Evolutionary conservation across 2,113 vertebrate species (phyloP).

Genomic region (Nannobrachium achirus): DNA sequence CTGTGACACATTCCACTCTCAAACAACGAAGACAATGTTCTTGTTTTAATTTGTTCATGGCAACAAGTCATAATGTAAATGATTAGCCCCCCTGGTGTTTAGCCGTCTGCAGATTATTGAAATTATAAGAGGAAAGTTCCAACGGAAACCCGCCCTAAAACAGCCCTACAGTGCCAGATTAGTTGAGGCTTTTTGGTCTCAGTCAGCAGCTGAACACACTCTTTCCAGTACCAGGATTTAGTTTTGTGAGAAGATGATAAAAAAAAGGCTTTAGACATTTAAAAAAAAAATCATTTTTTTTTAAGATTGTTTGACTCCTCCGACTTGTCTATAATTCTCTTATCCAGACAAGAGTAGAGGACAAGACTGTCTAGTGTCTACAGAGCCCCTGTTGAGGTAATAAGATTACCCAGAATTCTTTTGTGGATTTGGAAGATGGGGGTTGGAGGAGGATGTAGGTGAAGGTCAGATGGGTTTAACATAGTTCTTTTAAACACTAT

Average conservation of each 20-base stretch:
- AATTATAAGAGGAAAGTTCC: constrained; percentile 11
- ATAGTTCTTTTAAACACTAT: constrained; percentile 30
- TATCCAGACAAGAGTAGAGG: constrained; percentile 10
- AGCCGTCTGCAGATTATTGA: constrained; percentile 28
- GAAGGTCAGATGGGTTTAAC: constrained; percentile 35
- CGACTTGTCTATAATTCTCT: not conserved
- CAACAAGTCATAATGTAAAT: constrained; percentile 44
- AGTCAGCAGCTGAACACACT: not conserved
- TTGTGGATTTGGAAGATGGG: constrained; percentile 37
- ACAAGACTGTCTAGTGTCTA: constrained; percentile 9
- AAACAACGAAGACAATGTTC: constrained; percentile 28
- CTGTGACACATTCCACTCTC: constrained; percentile 28
- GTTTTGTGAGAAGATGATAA: not conserved
- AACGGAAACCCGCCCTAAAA: constrained; percentile 11
- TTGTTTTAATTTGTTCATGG: constrained; percentile 35
- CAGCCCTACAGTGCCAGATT: not conserved
- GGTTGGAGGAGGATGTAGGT: constrained; percentile 25
- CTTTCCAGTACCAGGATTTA: not conserved
- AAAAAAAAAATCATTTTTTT: not conserved
- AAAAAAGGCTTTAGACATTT: not conserved
- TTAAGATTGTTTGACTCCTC: constrained; percentile 3
- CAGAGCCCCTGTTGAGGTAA: constrained; percentile 52
- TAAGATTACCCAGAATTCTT: constrained; percentile 56
- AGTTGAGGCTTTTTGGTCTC: constrained; percentile 2
- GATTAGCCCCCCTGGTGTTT: constrained; percentile 30